phyloP scores from a whole-genome alignment of 2,888 invertebrate species.

The Isotomurus palustris region DNA sequence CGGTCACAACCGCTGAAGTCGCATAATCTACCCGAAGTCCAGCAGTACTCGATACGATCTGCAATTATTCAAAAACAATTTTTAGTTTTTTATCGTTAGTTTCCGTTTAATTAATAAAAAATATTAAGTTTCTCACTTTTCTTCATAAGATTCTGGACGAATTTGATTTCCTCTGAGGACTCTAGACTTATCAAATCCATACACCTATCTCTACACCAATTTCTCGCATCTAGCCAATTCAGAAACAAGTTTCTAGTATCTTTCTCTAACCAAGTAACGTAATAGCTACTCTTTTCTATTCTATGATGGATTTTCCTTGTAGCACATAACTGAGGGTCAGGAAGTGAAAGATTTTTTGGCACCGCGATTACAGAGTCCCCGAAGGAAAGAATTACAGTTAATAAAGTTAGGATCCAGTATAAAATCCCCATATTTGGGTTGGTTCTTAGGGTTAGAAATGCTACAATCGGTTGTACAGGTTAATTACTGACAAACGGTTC shows the following conservation, averaged over 20 bases:
- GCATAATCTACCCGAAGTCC: constrained; percentile 87
- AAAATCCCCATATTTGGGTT: too few species aligned
- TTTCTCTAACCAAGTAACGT: constrained; percentile 33
- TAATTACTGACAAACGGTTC: too few species aligned
- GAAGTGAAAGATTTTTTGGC: constrained; percentile 26
- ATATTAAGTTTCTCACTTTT: constrained; percentile 59
- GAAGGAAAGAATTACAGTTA: constrained; percentile 15
- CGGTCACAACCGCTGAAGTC: constrained; percentile 88
- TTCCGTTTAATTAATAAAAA: too few species aligned
- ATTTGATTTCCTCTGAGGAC: constrained; percentile 82
- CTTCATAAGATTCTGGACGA: constrained; percentile 77
- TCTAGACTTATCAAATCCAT: constrained; percentile 88
- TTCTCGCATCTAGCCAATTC: constrained; percentile 86
- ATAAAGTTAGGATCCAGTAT: too few species aligned
- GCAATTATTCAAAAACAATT: neutral
- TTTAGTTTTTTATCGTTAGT: too few species aligned
- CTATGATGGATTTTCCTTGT: constrained; percentile 28
- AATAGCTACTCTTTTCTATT: constrained; percentile 23
- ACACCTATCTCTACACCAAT: constrained; percentile 85
- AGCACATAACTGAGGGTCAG: constrained; percentile 34
- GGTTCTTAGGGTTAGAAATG: too few species aligned
- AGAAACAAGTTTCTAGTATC: constrained; percentile 48
- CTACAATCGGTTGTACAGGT: too few species aligned
- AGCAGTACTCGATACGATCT: constrained; percentile 61
- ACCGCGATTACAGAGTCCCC: constrained; percentile 15